Percentiles rank a stretch among this genome's conserved stretches.
These are phyloP conservation scores for Pseudopodoces humilis DNA, from an alignment of 2,113 vertebrate genomes.

Conservation along the genomic window DNA sequence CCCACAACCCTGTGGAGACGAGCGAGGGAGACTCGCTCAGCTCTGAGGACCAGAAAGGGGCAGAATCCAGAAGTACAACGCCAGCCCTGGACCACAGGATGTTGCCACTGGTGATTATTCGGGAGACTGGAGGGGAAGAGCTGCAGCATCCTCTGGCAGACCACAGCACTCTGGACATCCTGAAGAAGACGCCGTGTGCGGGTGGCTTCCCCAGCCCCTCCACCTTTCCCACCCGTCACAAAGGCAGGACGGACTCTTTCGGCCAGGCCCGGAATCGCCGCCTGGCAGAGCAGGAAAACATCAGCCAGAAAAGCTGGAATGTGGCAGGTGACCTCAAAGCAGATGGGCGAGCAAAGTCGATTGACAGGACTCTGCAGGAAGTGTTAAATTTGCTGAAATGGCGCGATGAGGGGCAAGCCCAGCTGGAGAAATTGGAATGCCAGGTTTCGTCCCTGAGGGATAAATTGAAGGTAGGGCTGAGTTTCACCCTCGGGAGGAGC, in stretches of 20 bases:
- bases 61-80: conserved; percentile 14
- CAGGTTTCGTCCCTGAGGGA: conserved; percentile 79
- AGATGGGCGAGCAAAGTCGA: not conserved
- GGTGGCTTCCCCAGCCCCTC: not conserved
- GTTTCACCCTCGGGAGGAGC: not conserved
- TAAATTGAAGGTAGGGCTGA: conserved; percentile 80
- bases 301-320: not conserved
- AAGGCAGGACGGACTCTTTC: not conserved
- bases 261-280: not conserved
- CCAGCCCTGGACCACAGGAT: conserved; percentile 61
- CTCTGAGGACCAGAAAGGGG: conserved; percentile 68
- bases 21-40: conserved; percentile 66
- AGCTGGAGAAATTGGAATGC: conserved; percentile 75
- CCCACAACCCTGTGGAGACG: conserved; percentile 40
- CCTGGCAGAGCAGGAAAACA: not conserved
- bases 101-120: not conserved
- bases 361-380: conserved; percentile 74
- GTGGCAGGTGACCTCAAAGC: not conserved
- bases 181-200: conserved; percentile 66
- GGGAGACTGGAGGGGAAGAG: conserved; percentile 23
- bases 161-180: conserved; percentile 80
- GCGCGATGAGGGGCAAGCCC: not conserved
- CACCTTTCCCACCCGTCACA: not conserved
- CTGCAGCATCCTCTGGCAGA: conserved; percentile 44
- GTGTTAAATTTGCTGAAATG: conserved; percentile 72